Conservation (phyloP, 30 jellyfish, hydroid and myxozoan species). For the Cassiopea xamachana region DNA sequence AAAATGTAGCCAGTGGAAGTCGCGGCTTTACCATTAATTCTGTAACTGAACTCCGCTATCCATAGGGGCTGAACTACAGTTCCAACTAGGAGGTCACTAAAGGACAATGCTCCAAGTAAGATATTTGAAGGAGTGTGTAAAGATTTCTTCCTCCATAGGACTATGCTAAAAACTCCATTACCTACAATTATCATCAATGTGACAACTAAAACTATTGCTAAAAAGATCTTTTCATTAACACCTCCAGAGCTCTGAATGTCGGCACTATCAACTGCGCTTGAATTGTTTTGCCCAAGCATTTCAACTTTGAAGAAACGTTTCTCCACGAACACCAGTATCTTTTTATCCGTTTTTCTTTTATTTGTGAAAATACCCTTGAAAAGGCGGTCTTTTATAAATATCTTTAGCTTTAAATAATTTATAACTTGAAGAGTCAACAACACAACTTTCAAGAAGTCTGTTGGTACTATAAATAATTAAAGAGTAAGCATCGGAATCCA, state of each 20-base stretch:
- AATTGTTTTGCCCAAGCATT: neutral
- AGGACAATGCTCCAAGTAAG: conserved; percentile 50
- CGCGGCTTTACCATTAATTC: neutral
- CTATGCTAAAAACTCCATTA: conserved; percentile 14
- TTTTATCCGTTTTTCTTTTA: no score
- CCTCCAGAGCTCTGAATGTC: neutral
- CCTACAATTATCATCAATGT: conserved; percentile 20
- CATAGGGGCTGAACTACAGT: conserved; percentile 45
- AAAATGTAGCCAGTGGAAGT: neutral
- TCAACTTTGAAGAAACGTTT: neutral
- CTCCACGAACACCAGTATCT: no score
- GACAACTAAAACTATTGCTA: neutral
- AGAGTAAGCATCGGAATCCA: no score
- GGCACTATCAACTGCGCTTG: neutral
- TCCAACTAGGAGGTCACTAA: conserved; percentile 44
- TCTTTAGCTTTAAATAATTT: no score
- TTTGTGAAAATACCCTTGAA: no score
- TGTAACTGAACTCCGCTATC: neutral
- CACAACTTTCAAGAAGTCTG: no score
- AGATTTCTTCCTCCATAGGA: neutral
- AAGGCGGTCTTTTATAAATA: no score
- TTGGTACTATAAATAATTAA: no score
- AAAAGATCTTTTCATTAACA: neutral
- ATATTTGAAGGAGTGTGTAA: conserved; percentile 65
- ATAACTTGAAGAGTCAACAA: no score